These are phyloP conservation scores for Pristionchus mayeri DNA, from an alignment of 2,888 invertebrate genomes.

Conservation along the genomic window DNA sequence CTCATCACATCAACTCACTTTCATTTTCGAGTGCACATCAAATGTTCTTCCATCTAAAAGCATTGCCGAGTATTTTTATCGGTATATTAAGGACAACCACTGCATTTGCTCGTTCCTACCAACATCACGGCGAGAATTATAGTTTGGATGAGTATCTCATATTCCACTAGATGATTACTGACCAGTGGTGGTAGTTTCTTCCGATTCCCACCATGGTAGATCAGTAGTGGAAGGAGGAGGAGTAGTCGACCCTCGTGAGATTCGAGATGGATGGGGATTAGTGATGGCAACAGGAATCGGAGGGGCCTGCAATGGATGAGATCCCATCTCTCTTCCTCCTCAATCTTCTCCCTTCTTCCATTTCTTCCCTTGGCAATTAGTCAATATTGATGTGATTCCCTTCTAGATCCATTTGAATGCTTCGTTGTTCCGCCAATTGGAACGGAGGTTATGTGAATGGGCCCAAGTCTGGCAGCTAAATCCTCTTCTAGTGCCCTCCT, in stretches of 20 bases:
- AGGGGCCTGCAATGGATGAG: slow-evolving; percentile 2
- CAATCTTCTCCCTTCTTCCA: neutral
- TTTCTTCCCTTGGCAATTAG: neutral
- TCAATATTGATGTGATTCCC: slow-evolving; percentile 18
- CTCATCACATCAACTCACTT: no score
- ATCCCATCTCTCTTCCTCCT: neutral
- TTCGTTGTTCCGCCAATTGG: slow-evolving; percentile 15
- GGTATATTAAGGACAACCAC: no score
- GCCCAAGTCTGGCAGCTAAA: neutral
- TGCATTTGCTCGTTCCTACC: no score
- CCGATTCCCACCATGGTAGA: neutral
- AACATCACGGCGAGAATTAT: no score
- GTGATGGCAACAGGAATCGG: slow-evolving; percentile 41
- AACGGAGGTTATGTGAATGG: slow-evolving; percentile 1
- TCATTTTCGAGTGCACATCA: no score
- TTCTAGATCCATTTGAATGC: neutral
- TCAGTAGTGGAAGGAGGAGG: neutral
- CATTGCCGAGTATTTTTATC: no score
- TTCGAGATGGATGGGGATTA: slow-evolving; percentile 45
- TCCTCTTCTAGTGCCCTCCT: neutral
- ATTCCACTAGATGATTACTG: no score
- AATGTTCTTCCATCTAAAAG: no score
- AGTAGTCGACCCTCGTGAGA: slow-evolving; percentile 22
- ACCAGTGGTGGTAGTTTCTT: neutral
- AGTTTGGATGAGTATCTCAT: no score